phyloP scores from a whole-genome alignment of 2,113 vertebrate species.

The Phalacrocorax carbo region DNA sequence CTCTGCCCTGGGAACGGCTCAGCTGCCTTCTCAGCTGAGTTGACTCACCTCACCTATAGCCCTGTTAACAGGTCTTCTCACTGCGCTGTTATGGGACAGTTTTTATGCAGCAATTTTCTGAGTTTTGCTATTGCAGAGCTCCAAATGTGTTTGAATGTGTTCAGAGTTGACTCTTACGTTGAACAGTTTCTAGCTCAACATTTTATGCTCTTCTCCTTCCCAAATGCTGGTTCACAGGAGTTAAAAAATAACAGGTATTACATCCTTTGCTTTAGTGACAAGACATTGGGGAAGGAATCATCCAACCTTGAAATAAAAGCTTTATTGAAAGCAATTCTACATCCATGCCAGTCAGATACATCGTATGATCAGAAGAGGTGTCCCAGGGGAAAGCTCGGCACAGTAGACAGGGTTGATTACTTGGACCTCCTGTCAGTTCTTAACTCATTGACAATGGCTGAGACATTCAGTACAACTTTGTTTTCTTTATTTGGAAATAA shows the following conservation, averaged over 20 bases:
- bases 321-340: conserved; percentile 80
- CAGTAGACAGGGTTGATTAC: conserved; percentile 73
- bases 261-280: conserved; percentile 70
- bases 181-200: conserved; percentile 52
- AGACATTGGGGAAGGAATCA: conserved; percentile 77
- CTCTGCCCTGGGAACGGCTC: neutral
- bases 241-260: conserved; percentile 71
- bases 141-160: conserved; percentile 31
- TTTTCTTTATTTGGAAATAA: conserved; percentile 78
- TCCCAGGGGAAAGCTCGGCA: conserved; percentile 66
- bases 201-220: conserved; percentile 34
- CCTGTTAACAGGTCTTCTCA: neutral
- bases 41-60: neutral
- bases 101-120: conserved; percentile 32
- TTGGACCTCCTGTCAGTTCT: conserved; percentile 76
- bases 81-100: conserved; percentile 14
- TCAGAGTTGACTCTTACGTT: conserved; percentile 47
- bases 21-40: neutral
- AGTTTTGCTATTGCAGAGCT: conserved; percentile 55
- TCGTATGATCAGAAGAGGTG: conserved; percentile 67
- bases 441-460: conserved; percentile 74
- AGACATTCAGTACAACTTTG: conserved; percentile 68
- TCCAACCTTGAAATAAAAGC: conserved; percentile 82
- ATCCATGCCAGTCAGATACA: conserved; percentile 75
- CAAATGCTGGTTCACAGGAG: conserved; percentile 57